A percentile compares a stretch with the other conserved stretches of the same genome.
Evolutionary conservation across 2,113 vertebrate species (phyloP).

Genomic region (Macaca fascicularis): T2T-MFA8v1.1 NC_088377.1:141779501-141780000

Average conservation of each 20-base stretch:
- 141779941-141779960: neutral
- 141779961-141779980: neutral
- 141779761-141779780: neutral
- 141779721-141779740: neutral
- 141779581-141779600: neutral
- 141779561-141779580: neutral
- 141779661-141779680: neutral
- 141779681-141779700: neutral
- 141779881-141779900: neutral
- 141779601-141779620: neutral
- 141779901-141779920: neutral
- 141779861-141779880: neutral
- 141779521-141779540: neutral
- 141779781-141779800: neutral
- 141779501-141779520: neutral
- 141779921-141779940: neutral
- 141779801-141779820: neutral
- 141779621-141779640: neutral
- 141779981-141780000: neutral
- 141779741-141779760: neutral
- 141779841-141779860: neutral
- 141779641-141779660: neutral
- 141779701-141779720: neutral
- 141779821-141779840: neutral
- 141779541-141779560: neutral